Percentiles rank a stretch among this genome's conserved stretches.
Conservation (phyloP, 1,140 invertebrate species). For the Cotesia glomerata region DNA sequence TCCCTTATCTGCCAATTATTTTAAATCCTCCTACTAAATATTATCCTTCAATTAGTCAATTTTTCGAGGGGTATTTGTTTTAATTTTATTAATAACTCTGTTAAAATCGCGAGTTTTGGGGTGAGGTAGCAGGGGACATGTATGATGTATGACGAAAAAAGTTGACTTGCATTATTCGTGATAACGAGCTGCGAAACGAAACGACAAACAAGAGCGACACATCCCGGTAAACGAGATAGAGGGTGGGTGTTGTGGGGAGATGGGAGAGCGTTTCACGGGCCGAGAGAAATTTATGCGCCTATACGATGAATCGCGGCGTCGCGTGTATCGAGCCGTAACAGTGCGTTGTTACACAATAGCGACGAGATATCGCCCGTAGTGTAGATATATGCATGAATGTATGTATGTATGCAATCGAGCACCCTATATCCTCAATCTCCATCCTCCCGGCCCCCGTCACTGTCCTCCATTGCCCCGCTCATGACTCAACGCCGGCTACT, state of each 20-base stretch:
- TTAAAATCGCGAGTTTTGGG: background rate
- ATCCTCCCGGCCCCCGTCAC: too few species aligned
- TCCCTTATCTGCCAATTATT: too few species aligned
- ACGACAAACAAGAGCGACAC: conserved; percentile 28
- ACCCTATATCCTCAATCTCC: background rate
- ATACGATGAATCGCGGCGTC: conserved; percentile 26
- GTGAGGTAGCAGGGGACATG: background rate
- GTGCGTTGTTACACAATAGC: conserved; percentile 25
- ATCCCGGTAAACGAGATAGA: background rate
- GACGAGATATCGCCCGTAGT: conserved; percentile 20
- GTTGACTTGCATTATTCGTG: conserved; percentile 26
- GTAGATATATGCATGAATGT: too few species aligned
- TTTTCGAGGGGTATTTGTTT: background rate
- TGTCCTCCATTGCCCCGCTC: background rate
- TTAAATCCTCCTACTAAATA: too few species aligned
- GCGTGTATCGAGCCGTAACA: conserved; percentile 28
- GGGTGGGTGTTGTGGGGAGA: background rate
- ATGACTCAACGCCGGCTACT: background rate
- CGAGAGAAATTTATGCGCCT: conserved; percentile 26
- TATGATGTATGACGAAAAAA: background rate
- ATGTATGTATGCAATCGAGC: conserved; percentile 5
- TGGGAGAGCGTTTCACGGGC: conserved; percentile 17
- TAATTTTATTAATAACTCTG: background rate
- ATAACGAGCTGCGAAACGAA: conserved; percentile 34
- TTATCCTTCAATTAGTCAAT: too few species aligned